Conservation (phyloP, 2,888 invertebrate species). For the Ceriagrion tenellum region DNA sequence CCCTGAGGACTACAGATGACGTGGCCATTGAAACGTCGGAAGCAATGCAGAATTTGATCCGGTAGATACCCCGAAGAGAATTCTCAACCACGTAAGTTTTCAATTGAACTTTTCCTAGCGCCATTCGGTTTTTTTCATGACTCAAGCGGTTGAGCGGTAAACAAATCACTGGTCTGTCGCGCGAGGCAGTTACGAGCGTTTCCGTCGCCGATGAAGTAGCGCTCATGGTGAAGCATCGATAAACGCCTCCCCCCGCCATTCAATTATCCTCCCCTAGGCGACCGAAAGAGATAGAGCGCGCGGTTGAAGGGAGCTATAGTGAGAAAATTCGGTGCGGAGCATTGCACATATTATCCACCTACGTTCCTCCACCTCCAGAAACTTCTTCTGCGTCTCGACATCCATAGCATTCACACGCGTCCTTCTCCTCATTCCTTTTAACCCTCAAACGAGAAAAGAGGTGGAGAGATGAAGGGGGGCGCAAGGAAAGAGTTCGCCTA, state of each 20-base stretch:
- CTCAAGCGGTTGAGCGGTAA: background rate
- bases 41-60: too few relatives aligned
- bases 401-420: constrained; percentile 61
- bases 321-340: constrained; percentile 61
- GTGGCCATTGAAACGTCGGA: too few relatives aligned
- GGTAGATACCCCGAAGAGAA: too few relatives aligned
- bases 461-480: background rate
- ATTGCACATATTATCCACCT: background rate
- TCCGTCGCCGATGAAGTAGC: background rate
- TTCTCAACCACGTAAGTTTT: too few relatives aligned
- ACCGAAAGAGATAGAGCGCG: background rate
- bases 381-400: constrained; percentile 59
- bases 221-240: background rate
- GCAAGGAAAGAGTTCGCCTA: constrained; percentile 59
- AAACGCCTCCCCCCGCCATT: background rate
- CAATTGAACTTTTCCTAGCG: too few relatives aligned
- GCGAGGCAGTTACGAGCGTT: background rate
- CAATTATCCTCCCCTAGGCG: constrained; percentile 3
- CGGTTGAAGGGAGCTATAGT: background rate
- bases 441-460: constrained; percentile 12
- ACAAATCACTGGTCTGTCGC: background rate
- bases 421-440: constrained; percentile 20
- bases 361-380: background rate
- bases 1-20: too few relatives aligned
- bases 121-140: too few relatives aligned